Evolutionary conservation across 1,140 invertebrate genomes (phyloP).

Genomic region (Papilio polytes): DNA sequence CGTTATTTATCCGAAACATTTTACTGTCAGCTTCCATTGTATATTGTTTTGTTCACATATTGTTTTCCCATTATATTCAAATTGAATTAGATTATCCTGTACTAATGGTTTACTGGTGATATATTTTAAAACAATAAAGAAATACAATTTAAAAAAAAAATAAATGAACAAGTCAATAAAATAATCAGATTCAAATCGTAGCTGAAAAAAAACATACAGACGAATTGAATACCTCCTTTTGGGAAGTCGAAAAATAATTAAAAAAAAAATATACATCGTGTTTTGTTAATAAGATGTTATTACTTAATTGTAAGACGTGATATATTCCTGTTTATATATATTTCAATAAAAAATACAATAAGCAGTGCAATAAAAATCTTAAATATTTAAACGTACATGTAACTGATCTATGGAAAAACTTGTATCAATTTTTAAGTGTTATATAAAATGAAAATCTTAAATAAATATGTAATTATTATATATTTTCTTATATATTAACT

Average conservation of each 20-base stretch:
- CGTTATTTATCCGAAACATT: not conserved
- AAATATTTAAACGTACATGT: not conserved
- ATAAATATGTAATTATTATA: conserved; percentile 6
- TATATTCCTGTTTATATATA: not conserved
- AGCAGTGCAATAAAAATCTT: not conserved
- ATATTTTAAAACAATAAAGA: too few species aligned
- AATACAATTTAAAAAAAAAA: too few species aligned
- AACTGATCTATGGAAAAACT: not conserved
- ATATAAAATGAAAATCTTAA: not conserved
- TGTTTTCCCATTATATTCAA: not conserved
- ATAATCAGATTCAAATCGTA: too few species aligned
- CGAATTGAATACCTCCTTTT: too few species aligned
- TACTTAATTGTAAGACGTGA: not conserved
- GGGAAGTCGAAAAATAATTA: too few species aligned
- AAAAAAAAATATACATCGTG: not conserved
- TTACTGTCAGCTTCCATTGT: not conserved
- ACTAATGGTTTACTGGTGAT: too few species aligned
- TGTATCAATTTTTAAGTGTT: not conserved
- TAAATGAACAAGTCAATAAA: too few species aligned
- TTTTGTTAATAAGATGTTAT: not conserved
- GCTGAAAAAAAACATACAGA: too few species aligned
- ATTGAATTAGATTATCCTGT: not conserved
- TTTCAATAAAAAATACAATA: not conserved
- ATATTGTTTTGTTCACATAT: not conserved
- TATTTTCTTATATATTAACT: conserved; percentile 16